Evolutionary conservation across 1,140 invertebrate species (phyloP), one percentile per base, ranked within the genome.

Genomic region (Phocides pigmalion): DNA sequence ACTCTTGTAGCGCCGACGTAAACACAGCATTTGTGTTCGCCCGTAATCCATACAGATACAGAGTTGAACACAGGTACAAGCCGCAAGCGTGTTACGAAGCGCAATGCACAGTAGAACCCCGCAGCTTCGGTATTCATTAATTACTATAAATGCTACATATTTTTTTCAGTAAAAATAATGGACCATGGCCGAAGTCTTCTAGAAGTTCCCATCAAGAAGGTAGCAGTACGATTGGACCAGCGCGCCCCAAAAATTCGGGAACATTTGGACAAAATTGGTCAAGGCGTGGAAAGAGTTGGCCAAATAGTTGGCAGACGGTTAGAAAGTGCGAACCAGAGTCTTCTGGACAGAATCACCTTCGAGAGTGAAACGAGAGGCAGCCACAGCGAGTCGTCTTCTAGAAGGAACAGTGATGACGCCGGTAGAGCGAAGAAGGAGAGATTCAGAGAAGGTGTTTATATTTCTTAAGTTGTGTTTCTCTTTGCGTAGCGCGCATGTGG

Each of bases 361-460:
- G 88, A 87, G 61, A 89, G 84, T 66, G 87, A 90, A 44, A 79
- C 67, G 17, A 15, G 82, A 17, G 76, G 69, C 1, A 87, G 79
- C 50, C 77, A 83, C 1, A 90, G 86, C 49, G 84, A 81, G 19
- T 63, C 74, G 3, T 89, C 86, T 49, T 89, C 84, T 25, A 81
- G 85, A 75, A 77, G 88, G 25, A 88, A 90, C 22, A 88, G 83
- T 16, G 77, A 86, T 56, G 86, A 87, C 58, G 81, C 77, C 1
- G 79, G 83, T 2, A 74, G 79, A 76, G 70, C 78, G 12, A 79
- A 71, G 22, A 81, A 66, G 56, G 84, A 86, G 17, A 65, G 51
- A 4, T 68, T 82, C 35, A 80, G 82, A 70, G 64, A 67, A 67
- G 82, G 84, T 88, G 65, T 64, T 28, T 28, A 1, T 28, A 8